Base-by-base conservation (phyloP, 2,797 vertebrate genomes). In the Propithecus perrieri region DNA sequence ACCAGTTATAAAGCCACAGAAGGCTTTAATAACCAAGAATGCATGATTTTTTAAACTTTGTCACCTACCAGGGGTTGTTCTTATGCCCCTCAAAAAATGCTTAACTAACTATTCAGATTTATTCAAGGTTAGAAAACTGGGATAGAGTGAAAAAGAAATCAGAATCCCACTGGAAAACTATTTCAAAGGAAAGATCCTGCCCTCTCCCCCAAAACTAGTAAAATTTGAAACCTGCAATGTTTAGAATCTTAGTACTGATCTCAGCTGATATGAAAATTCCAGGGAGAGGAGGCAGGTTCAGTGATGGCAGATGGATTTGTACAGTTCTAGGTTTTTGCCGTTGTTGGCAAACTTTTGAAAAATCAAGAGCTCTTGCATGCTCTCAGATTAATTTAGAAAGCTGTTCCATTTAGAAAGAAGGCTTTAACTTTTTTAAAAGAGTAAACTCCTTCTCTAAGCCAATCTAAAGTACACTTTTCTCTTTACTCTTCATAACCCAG, bases 241-340 rank as follows among this genome's bases (percentile, higher is more conserved):
- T 89, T 79, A 35, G 65, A 95, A 92, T 80, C 94, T 92, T 94
- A 72, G 88, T 33, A 4, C 33, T 95, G 80, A 94, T 86, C 61
- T 96, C 30, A 92, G 55, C 80, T 88, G 41, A 92, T 94, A 74
- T 26, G 30, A 96, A 95, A 96, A 95, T 84, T 33, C 63, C 80
- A 72, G 53, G n/a, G 53, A 81, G 35, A 91, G 12, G 50, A 91
- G 48, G 50, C 75, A 97, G 71, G 69, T 83, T 41, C 41, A 59
- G 17, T 80, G 55, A 88, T 89, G 71, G 76, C n/a, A 92, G 57
- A 71, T 63, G 55, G 24, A 74, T 78, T 59, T 88, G 13, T 67
- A 80, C 8, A 55, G 24, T 85, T 93, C 43, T 91, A 91, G 28
- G 43, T 67, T 41, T 94, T 78, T 80, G 59, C 9, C 33, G 89